Evolutionary conservation across 2,113 vertebrate genomes (phyloP).

Genomic region (Sapayoa aenigma): DNA sequence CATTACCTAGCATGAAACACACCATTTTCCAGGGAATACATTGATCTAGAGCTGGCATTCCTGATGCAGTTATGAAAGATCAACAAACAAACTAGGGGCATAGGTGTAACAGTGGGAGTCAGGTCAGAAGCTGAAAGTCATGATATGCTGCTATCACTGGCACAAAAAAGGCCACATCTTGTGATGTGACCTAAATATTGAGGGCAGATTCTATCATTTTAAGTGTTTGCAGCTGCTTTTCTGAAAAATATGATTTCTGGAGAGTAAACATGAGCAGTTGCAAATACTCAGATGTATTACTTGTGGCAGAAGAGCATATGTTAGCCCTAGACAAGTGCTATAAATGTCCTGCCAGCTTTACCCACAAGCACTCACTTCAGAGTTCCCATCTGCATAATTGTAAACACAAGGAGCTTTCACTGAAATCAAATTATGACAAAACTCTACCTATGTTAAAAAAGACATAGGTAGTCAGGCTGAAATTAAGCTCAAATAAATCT

Average conservation of each 20-base stretch:
- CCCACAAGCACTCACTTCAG: background rate
- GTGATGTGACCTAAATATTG: constrained; percentile 35
- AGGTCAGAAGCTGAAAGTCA: background rate
- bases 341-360: constrained; percentile 24
- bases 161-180: background rate
- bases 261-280: constrained; percentile 23
- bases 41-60: background rate
- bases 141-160: background rate
- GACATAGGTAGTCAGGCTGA: background rate
- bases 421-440: background rate
- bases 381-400: background rate
- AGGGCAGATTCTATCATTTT: background rate
- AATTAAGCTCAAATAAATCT: background rate
- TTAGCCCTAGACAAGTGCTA: background rate
- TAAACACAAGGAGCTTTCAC: background rate
- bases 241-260: constrained; percentile 16
- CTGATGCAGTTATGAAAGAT: background rate
- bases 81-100: background rate
- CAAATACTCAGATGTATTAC: constrained; percentile 32
- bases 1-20: background rate
- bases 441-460: background rate
- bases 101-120: background rate
- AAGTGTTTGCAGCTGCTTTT: constrained; percentile 52
- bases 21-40: background rate
- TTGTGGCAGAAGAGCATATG: constrained; percentile 20